Evolutionary conservation across 2,888 invertebrate species (phyloP), one percentile per base, ranked within the genome.

Genomic region (Boloria selene): DNA sequence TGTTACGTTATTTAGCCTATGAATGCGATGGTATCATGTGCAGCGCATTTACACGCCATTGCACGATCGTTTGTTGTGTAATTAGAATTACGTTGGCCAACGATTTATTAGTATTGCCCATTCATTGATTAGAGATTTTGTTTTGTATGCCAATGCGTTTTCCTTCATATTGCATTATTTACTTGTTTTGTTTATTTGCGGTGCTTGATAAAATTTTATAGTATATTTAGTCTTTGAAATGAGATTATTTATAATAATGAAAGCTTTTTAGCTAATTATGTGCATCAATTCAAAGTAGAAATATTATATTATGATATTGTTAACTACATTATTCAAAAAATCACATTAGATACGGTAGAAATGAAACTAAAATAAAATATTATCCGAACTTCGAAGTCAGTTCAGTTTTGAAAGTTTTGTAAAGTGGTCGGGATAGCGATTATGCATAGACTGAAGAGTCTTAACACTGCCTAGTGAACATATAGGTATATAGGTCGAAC

Each of bases 401-500:
- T 49, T 49, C 49, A 52, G 52, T 51, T 60, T 42, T 51, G 13
- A 49, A 49, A 49, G 16, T 58, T 38, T 18, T 31, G 14, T 50
- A 17, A 49, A 59, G 49, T 49, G 14, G 49, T 50, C 47, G 42
- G 42, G 45, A n/a, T 62, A 52, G 56, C 26, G 45, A 44, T 61
- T 50, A 16, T 49, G 42, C 42, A 61, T 50, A 54, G n/a, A 13
- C 61, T 55, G 22, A 61, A 61, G 50, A 56, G 16, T 60, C 60
- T 65, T 22, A 56, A 17, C 56, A 44, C 18, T 52, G 56, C 62
- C 62, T 63, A 59, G 65, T 54, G 56, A 58, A 66, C 54, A 58
- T 62, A 61, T 56, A 63, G 62, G 66, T 63, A 62, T 62, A 61
- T 56, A 63, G 66, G 66, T 67, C 66, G 59, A 59, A 55, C 31